phyloP scores from a whole-genome alignment of 2,113 vertebrate genomes.

The Cavia porcellus region DNA sequence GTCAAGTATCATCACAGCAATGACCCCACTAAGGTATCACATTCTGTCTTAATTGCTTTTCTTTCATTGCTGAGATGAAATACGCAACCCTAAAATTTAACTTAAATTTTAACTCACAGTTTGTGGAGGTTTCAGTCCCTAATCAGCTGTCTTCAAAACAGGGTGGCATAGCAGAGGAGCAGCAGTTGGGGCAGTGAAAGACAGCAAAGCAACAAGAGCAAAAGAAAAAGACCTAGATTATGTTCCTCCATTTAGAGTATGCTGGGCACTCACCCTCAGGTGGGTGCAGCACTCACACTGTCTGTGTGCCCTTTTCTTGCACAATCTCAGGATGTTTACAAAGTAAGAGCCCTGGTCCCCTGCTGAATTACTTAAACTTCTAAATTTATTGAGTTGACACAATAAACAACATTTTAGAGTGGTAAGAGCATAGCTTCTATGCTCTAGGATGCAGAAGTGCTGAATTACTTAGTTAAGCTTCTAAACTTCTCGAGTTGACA shows the following conservation, averaged over 20 bases:
- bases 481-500: not conserved
- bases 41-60: not conserved
- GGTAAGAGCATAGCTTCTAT: not conserved
- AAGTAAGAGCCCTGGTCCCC: not conserved
- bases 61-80: not conserved
- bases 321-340: not conserved
- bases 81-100: not conserved
- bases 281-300: not conserved
- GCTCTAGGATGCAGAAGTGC: not conserved
- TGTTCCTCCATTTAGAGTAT: not conserved
- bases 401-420: not conserved
- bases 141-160: not conserved
- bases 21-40: no score
- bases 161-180: not conserved
- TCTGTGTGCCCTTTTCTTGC: not conserved
- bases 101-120: not conserved
- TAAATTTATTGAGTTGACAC: not conserved
- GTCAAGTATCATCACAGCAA: no score
- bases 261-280: not conserved
- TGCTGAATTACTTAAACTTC: not conserved
- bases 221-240: not conserved
- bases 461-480: not conserved
- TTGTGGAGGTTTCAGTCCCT: not conserved
- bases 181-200: not conserved
- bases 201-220: not conserved